phyloP scores from a whole-genome alignment of 2,888 invertebrate genomes.

The Yponomeuta cagnagella region DNA sequence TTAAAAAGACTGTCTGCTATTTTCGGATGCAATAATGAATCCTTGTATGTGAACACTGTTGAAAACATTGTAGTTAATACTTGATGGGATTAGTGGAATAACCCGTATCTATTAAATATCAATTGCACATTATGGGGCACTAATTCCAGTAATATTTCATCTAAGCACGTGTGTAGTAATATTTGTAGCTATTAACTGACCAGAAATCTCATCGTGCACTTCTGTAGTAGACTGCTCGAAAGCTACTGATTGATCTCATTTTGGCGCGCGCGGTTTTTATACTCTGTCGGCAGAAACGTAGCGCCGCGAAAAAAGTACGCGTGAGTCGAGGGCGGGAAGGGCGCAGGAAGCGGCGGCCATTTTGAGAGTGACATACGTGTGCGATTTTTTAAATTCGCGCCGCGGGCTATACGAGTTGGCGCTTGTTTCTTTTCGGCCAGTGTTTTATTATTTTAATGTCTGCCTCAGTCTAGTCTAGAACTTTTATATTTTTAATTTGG shows the following conservation, averaged over 20 bases:
- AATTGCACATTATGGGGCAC: neutral
- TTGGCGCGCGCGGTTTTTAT: constrained; percentile 59
- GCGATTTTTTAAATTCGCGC: constrained; percentile 4
- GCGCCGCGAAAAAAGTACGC: constrained; percentile 61
- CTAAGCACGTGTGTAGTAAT: neutral
- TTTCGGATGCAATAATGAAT: neutral
- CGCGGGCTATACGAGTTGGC: neutral
- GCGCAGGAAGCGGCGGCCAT: constrained; percentile 61
- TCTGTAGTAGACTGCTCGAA: constrained; percentile 72
- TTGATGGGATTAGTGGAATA: too few relatives aligned
- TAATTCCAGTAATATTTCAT: neutral
- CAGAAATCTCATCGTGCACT: constrained; percentile 74
- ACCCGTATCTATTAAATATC: neutral
- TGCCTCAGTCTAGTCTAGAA: too few relatives aligned
- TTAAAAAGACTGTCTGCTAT: too few relatives aligned
- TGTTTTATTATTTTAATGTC: too few relatives aligned
- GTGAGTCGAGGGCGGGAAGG: constrained; percentile 69
- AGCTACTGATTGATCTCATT: constrained; percentile 71
- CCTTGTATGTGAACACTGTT: neutral
- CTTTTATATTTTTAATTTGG: too few relatives aligned
- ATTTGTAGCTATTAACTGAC: constrained; percentile 42
- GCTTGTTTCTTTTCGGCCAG: too few relatives aligned
- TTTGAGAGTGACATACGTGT: constrained; percentile 28
- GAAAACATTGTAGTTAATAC: neutral
- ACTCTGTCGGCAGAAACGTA: constrained; percentile 53